A percentile compares a stretch with the other conserved stretches of the same genome.
These are phyloP conservation scores for Ochropleura leucogaster DNA, from an alignment of 2,888 invertebrate genomes.

Conservation along the genomic window DNA sequence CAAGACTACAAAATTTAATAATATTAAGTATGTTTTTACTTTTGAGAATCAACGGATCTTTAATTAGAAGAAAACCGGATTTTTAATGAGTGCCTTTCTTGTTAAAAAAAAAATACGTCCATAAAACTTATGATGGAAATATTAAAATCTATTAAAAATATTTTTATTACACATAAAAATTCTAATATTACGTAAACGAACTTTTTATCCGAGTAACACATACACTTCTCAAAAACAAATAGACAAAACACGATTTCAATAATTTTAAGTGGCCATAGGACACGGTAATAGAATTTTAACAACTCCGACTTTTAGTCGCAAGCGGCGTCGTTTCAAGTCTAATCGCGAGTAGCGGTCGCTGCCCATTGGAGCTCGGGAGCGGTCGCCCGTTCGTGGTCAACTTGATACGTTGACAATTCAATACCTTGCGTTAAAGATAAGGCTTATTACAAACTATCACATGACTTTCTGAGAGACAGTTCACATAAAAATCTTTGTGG, in stretches of 20 bases:
- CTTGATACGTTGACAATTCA: constrained; percentile 84
- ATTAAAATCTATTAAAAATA: constrained; percentile 7
- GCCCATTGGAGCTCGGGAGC: constrained; percentile 59
- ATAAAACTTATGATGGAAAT: background rate
- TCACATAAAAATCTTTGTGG: constrained; percentile 78
- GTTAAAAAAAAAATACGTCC: background rate
- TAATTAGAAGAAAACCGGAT: background rate
- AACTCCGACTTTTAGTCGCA: constrained; percentile 66
- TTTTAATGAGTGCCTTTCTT: background rate
- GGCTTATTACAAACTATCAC: constrained; percentile 80
- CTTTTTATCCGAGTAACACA: background rate
- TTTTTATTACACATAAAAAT: background rate
- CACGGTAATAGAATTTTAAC: constrained; percentile 61
- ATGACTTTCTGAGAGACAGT: constrained; percentile 74
- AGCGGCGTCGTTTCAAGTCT: constrained; percentile 78
- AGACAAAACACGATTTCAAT: constrained; percentile 28
- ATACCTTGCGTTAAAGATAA: constrained; percentile 79
- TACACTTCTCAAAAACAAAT: constrained; percentile 26
- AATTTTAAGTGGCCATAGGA: constrained; percentile 44
- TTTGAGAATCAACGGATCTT: background rate
- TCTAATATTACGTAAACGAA: background rate
- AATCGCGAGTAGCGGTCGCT: constrained; percentile 61
- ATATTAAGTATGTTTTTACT: background rate
- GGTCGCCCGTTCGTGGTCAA: constrained; percentile 61
- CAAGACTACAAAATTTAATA: background rate